Percentiles rank a stretch among this genome's conserved stretches.
Evolutionary conservation across 2,797 vertebrate species (phyloP).

Genomic region (Notamacropus eugenii): DNA sequence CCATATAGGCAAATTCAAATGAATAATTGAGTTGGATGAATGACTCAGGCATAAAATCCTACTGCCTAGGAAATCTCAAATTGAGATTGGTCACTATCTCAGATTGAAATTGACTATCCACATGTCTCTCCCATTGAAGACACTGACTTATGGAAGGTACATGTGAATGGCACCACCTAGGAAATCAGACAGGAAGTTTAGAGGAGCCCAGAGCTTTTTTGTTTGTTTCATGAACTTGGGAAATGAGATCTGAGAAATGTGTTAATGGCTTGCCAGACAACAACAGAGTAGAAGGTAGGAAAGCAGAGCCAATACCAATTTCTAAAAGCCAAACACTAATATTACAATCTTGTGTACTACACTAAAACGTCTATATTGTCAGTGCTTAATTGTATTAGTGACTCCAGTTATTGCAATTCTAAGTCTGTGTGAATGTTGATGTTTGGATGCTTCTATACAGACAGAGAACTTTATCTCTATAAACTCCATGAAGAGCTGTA

Average conservation of each 20-base stretch:
- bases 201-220: neutral
- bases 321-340: neutral
- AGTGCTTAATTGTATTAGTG: neutral
- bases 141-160: slow-evolving; percentile 27
- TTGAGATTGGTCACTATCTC: neutral
- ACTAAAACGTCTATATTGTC: neutral
- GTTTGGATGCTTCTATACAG: neutral
- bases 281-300: neutral
- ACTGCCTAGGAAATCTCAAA: slow-evolving; percentile 16
- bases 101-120: slow-evolving; percentile 2
- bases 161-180: neutral
- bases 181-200: neutral
- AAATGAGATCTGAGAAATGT: slow-evolving; percentile 6
- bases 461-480: neutral
- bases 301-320: neutral
- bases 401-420: neutral
- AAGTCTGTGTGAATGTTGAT: neutral
- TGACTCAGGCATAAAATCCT: slow-evolving; percentile 34
- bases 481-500: neutral
- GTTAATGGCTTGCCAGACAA: neutral
- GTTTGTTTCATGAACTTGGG: neutral
- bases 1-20: neutral
- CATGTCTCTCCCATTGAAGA: slow-evolving; percentile 4
- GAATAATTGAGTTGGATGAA: neutral
- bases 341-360: neutral